Conservation (phyloP, 2,797 vertebrate species). For the Yasuhikotakia modesta region DNA sequence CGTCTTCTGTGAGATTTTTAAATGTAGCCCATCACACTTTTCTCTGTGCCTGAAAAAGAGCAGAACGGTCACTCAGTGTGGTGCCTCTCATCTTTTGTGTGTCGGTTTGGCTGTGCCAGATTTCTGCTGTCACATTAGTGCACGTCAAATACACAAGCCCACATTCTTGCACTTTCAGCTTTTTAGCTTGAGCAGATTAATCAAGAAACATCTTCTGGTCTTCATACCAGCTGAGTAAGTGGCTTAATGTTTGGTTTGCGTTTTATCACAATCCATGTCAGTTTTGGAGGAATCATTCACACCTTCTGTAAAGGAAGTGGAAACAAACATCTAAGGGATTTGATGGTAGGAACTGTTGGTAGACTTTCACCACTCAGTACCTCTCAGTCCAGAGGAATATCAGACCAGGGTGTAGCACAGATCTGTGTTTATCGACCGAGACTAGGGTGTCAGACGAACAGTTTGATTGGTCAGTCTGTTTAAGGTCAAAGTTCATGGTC, state of each 20-base stretch:
- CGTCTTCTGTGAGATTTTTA: too few species aligned
- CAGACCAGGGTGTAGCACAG: neutral
- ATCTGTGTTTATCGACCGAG: conserved; percentile 26
- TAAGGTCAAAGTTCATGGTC: conserved; percentile 62
- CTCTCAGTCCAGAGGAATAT: neutral
- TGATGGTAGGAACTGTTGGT: neutral
- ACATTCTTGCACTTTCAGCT: conserved; percentile 18
- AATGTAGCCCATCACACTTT: conserved; percentile 11
- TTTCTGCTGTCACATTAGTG: conserved; percentile 78
- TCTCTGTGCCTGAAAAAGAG: conserved; percentile 54
- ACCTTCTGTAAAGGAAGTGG: conserved; percentile 14
- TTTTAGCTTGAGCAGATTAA: neutral
- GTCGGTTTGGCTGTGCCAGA: conserved; percentile 69
- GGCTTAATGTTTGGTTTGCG: conserved; percentile 1
- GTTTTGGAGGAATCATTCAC: conserved; percentile 19
- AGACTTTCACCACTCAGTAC: neutral
- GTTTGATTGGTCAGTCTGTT: conserved; percentile 54
- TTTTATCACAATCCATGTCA: conserved; percentile 1
- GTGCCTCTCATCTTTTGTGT: conserved; percentile 73
- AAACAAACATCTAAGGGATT: neutral
- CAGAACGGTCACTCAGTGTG: conserved; percentile 69
- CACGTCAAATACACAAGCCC: conserved; percentile 61
- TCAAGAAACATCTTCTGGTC: conserved; percentile 7
- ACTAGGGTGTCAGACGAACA: conserved; percentile 34
- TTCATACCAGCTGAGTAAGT: conserved; percentile 12